Evolutionary conservation across 2,888 invertebrate species (phyloP), one percentile per base, ranked within the genome.

Genomic region (Athalia cordata): DNA sequence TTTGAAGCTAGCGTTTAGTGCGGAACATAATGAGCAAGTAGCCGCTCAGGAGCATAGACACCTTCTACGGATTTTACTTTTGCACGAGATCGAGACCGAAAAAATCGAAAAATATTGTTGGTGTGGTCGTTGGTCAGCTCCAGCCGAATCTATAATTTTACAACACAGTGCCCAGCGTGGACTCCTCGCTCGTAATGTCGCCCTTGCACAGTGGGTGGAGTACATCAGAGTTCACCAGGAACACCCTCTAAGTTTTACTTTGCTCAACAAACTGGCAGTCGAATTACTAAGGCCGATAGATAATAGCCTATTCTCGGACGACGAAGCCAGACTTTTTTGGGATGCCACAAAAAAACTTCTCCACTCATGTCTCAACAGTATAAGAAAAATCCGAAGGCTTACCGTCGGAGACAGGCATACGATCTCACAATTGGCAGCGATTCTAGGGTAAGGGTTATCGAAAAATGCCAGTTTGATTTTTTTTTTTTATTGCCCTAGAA

Each of bases 81-180:
- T 96, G 78, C 94, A 97, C 86, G 96, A 97, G 87, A 91, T 97
- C 45, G 96, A 96, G 86, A 92, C 92, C 67, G 94, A 95, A 7
- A 95, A 96, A 92, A 94, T 95, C 81, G 87, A 87, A 81, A 86
- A 87, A 61, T 95, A 93, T 88, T 95, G 95, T 92, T 98, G 98
- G 98, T 93, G 93, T 81, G 98, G 97, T 1, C 94, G 94, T 86
- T 96, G 97, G 91, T 94, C 95, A 81, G 93, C 92, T 0, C 94
- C 95, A 67, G 98, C 97, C 0, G 95, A 96, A 85, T 95, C 95
- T 0, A 94, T 99, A 61, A 92, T 99, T 6, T 95, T 96, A 9
- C 99, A 99, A 88, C 98, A 99, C 91, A 95, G 95, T 65, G 97
- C 98, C 5, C 99, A 99, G 90, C 97, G 98, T 83, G 98, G 98